A percentile compares a stretch with the other conserved stretches of the same genome.
These are phyloP conservation scores for Coelopa pilipes DNA, from an alignment of 2,888 invertebrate genomes.

Conservation along the genomic window DNA sequence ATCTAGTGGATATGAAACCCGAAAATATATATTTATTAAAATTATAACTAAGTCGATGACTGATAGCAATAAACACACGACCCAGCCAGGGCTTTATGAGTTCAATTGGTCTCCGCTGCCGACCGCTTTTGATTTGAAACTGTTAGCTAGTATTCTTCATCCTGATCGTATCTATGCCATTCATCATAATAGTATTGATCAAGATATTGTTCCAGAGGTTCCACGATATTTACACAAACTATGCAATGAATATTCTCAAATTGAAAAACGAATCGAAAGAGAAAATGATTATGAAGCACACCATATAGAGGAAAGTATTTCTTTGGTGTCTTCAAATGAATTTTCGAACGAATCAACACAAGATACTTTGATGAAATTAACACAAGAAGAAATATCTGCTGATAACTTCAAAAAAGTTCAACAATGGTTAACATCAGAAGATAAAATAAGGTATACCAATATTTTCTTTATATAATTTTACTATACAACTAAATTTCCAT, in stretches of 20 bases:
- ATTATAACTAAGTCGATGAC: background rate
- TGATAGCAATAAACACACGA: background rate
- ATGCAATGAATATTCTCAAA: slow-evolving; percentile 36
- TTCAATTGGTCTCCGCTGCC: slow-evolving; percentile 44
- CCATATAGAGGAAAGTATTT: slow-evolving; percentile 7
- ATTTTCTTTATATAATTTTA: too few species aligned
- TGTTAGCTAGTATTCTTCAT: slow-evolving; percentile 42
- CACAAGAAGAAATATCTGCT: background rate
- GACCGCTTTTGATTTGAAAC: slow-evolving; percentile 42
- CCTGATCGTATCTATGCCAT: slow-evolving; percentile 45
- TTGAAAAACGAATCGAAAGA: slow-evolving; percentile 27
- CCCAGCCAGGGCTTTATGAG: slow-evolving; percentile 38
- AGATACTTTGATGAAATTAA: background rate
- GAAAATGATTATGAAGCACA: slow-evolving; percentile 11
- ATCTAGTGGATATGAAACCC: background rate
- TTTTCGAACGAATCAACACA: too few species aligned
- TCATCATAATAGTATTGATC: slow-evolving; percentile 38
- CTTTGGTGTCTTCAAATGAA: background rate
- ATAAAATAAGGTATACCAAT: background rate
- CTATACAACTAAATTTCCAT: background rate
- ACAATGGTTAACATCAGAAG: slow-evolving; percentile 2
- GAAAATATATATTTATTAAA: slow-evolving; percentile 14
- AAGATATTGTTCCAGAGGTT: slow-evolving; percentile 37
- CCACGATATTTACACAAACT: slow-evolving; percentile 42
- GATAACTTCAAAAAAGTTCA: background rate